Base-by-base conservation (phyloP, 2,113 vertebrate species). In the Centropus unirufus region DNA sequence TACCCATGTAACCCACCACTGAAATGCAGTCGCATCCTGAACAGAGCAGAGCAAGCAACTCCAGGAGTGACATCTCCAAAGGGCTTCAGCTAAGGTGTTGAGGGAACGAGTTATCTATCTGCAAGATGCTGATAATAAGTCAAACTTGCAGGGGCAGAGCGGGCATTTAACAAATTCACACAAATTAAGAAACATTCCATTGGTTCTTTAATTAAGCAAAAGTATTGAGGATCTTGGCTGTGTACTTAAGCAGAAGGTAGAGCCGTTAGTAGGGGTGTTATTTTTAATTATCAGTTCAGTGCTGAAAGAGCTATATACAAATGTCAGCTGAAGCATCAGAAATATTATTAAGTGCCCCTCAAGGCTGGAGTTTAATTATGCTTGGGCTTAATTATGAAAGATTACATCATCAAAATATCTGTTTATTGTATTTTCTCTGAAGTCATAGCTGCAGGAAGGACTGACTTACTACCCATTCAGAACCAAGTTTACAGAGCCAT, bases 271-370 rank as follows among this genome's bases (percentile, higher is more conserved):
- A 75, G 82, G 24, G 93, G 29, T 94, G 90, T 93, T 95, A 92
- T 57, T 97, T 95, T 94, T 88, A 90, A 90, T 93, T 90, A 92
- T 52, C 75, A 40, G 23, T 67, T 88, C 51, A 88, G 49, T 83
- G 59, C 32, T 95, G 34, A 94, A 93, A 90, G 47, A 94, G 13
- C 68, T 67, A 40, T 77, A 78, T 93, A 83, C 76, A 61, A 67
- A 87, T 93, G 64, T 39, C 83, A 95, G 36, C 59, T 90, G 58
- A 95, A 83, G 83, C 42, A 83, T 81, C 16, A 92, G 55, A 83
- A 97, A 77, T 69, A 94, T 77, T 44, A 46, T 73, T 80, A 92
- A 84, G 24, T 80, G 11, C 57, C 57, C 73, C 72, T 83, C 52
- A 83, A 70, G 68, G 59, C 52, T 88, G n/a, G 42, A 59, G 69